Conservation (phyloP, 30 jellyfish, hydroid and myxozoan species). For the Aurelia aurita complex sp. Pacific region DNA sequence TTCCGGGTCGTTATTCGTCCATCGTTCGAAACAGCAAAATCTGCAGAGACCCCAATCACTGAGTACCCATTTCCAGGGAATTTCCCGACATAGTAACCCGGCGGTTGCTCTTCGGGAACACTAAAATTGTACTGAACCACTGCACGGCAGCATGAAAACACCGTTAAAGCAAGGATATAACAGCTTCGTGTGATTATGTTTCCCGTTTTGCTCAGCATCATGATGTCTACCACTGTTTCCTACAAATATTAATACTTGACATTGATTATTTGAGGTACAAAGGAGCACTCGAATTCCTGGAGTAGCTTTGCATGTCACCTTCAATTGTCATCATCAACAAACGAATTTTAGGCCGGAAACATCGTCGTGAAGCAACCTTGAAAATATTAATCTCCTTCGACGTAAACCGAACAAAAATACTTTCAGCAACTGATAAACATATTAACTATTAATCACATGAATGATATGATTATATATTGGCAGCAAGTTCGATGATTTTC, state of each 20-base stretch:
- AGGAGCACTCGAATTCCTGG: slow-evolving; percentile 17
- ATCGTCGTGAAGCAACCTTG: background rate
- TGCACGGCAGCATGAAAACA: slow-evolving; percentile 19
- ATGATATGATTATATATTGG: too few species aligned
- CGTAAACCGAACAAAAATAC: too few species aligned
- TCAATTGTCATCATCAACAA: background rate
- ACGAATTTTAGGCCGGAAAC: slow-evolving; percentile 35
- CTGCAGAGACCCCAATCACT: background rate
- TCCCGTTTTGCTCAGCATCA: slow-evolving; percentile 23
- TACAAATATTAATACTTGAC: background rate
- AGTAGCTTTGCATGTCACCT: slow-evolving; percentile 4
- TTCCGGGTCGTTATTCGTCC: slow-evolving; percentile 23
- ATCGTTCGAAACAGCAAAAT: slow-evolving; percentile 26
- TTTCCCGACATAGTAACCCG: slow-evolving; percentile 69
- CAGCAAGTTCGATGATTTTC: too few species aligned
- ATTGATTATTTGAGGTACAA: slow-evolving; percentile 3
- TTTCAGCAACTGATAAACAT: too few species aligned
- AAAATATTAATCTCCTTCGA: too few species aligned
- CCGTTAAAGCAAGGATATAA: background rate
- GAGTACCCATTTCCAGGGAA: slow-evolving; percentile 2
- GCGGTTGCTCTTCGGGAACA: slow-evolving; percentile 75
- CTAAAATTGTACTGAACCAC: slow-evolving; percentile 31
- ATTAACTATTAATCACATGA: too few species aligned
- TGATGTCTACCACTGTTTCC: background rate
- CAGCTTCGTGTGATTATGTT: background rate